Evolutionary conservation across 2,113 vertebrate genomes (phyloP).

Genomic region (Microcebus murinus): DNA sequence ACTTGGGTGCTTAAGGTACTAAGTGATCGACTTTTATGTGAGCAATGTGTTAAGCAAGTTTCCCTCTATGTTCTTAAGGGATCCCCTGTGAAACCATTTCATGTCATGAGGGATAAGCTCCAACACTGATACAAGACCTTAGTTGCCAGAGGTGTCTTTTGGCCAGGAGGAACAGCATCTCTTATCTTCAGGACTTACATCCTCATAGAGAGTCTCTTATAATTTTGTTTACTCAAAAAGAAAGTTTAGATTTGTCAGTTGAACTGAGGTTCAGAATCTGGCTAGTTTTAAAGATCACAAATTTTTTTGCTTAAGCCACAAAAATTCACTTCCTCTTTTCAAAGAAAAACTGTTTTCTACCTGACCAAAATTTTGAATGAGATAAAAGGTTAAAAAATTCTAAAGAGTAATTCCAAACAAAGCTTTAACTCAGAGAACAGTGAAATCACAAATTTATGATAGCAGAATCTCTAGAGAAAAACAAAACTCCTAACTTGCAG

Average conservation of each 20-base stretch:
- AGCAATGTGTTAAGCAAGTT: not conserved
- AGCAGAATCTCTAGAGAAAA: not conserved
- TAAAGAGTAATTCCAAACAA: not conserved
- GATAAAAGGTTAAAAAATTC: not conserved
- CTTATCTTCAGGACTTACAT: not conserved
- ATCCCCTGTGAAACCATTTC: not conserved
- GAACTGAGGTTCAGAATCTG: not conserved
- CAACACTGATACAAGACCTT: not conserved
- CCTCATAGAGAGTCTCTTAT: not conserved
- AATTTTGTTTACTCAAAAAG: not conserved
- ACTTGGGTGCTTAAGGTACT: not conserved
- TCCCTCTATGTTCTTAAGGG: not conserved
- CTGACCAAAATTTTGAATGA: not conserved
- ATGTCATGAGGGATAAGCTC: not conserved
- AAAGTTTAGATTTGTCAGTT: not conserved
- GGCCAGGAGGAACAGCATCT: not conserved
- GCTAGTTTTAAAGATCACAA: not conserved
- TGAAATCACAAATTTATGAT: not conserved
- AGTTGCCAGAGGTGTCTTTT: not conserved
- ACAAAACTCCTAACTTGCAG: not conserved
- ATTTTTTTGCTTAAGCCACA: not conserved
- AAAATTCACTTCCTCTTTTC: not conserved
- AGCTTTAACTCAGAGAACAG: not conserved
- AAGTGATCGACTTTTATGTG: not conserved
- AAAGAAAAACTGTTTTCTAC: not conserved